These are phyloP conservation scores for Polypedilum vanderplanki DNA, from an alignment of 1,140 invertebrate genomes.

Conservation along the genomic window DNA sequence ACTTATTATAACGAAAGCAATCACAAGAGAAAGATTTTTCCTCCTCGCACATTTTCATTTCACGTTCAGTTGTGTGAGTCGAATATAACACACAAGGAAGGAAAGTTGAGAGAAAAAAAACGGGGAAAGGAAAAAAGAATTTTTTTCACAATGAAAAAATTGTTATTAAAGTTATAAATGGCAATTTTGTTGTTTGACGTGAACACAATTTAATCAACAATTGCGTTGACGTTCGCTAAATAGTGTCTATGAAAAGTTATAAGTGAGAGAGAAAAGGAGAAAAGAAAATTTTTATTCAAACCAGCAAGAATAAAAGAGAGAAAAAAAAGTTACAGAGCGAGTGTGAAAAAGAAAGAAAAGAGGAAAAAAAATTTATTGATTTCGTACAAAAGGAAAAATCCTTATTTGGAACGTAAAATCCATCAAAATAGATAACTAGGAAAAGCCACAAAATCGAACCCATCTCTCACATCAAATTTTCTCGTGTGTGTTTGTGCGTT, in stretches of 20 bases:
- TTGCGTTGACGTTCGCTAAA: neutral
- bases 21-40: neutral
- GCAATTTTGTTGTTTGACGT: conserved; percentile 22
- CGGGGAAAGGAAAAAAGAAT: conserved; percentile 2
- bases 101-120: conserved; percentile 18
- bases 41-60: conserved; percentile 17
- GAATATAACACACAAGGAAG: conserved; percentile 10
- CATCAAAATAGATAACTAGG: neutral
- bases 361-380: conserved; percentile 25
- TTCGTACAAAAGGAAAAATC: conserved; percentile 24
- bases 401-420: neutral
- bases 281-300: neutral
- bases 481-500: neutral
- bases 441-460: neutral
- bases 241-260: neutral
- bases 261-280: neutral
- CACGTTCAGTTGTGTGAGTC: conserved; percentile 7
- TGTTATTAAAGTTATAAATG: conserved; percentile 24
- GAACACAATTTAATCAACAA: conserved; percentile 1
- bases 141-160: conserved; percentile 19
- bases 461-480: neutral
- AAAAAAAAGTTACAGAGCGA: neutral
- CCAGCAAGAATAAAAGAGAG: neutral
- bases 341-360: neutral
- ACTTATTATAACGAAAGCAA: too few relatives aligned